Evolutionary conservation across 2,113 vertebrate genomes (phyloP).

Genomic region (Anoura caudifer): DNA sequence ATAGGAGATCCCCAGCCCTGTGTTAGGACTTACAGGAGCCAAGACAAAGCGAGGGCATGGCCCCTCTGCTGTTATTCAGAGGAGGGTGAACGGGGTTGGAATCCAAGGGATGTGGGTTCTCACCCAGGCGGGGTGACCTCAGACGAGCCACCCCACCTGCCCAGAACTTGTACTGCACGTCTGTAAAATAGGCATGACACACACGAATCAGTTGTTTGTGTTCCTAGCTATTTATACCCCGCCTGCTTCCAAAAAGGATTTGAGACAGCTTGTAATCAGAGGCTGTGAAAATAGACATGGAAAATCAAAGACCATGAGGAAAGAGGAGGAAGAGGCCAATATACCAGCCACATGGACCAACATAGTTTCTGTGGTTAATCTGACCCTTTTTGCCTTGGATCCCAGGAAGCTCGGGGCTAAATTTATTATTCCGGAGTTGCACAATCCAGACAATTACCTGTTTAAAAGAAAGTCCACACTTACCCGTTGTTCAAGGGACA

Average conservation of each 20-base stretch:
- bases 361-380: conserved; percentile 64
- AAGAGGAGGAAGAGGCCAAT: conserved; percentile 61
- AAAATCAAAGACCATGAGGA: conserved; percentile 71
- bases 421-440: conserved; percentile 61
- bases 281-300: conserved; percentile 74
- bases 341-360: conserved; percentile 33
- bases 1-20: neutral
- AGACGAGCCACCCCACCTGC: conserved; percentile 62
- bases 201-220: conserved; percentile 72
- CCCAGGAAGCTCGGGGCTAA: conserved; percentile 68
- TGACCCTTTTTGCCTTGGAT: conserved; percentile 66
- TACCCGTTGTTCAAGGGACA: neutral
- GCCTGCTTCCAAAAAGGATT: conserved; percentile 70
- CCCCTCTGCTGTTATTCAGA: neutral
- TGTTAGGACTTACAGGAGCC: neutral
- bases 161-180: conserved; percentile 38
- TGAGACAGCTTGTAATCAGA: conserved; percentile 75
- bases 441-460: conserved; percentile 58
- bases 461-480: conserved; percentile 23
- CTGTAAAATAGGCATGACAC: conserved; percentile 63
- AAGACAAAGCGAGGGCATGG: neutral
- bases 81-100: neutral
- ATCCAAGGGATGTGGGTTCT: conserved; percentile 12
- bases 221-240: conserved; percentile 66
- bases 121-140: conserved; percentile 33